Conservation (phyloP, 1,140 invertebrate species). For the Trinorchestia longiramus region DNA sequence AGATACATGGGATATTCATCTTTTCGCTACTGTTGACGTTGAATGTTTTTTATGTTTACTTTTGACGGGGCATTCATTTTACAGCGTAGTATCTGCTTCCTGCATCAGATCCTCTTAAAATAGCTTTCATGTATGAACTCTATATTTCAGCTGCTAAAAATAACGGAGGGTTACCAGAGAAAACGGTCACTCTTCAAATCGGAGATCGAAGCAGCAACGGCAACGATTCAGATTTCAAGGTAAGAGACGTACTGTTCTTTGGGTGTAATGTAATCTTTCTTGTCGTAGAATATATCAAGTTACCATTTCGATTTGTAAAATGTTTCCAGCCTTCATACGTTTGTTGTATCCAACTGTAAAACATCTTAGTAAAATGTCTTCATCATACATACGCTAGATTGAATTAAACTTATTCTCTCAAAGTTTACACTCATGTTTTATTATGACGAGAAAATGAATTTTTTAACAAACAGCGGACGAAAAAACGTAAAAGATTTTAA, state of each 20-base stretch:
- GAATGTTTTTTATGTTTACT: neutral
- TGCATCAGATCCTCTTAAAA: neutral
- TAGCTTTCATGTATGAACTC: neutral
- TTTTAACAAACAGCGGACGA: neutral
- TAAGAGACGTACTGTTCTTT: conserved; percentile 48
- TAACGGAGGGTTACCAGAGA: conserved; percentile 57
- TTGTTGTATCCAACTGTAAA: neutral
- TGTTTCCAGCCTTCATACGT: neutral
- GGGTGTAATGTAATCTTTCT: neutral
- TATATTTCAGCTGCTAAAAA: conserved; percentile 50
- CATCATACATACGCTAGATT: neutral
- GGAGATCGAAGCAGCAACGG: conserved; percentile 56
- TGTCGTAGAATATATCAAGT: neutral
- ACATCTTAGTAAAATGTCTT: neutral
- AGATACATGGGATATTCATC: neutral
- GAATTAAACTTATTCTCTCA: neutral
- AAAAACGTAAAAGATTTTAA: too few species aligned
- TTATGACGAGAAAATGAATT: neutral
- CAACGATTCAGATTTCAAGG: conserved; percentile 62
- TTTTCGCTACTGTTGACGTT: neutral
- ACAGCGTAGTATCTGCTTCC: neutral
- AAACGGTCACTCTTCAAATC: conserved; percentile 57
- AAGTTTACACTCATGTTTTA: neutral
- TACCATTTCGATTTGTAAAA: neutral
- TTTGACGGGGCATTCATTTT: neutral